Percentiles rank a stretch among this genome's conserved stretches.
These are phyloP conservation scores for Eubucco bourcierii DNA, from an alignment of 2,113 vertebrate species.

Conservation along the genomic window DNA sequence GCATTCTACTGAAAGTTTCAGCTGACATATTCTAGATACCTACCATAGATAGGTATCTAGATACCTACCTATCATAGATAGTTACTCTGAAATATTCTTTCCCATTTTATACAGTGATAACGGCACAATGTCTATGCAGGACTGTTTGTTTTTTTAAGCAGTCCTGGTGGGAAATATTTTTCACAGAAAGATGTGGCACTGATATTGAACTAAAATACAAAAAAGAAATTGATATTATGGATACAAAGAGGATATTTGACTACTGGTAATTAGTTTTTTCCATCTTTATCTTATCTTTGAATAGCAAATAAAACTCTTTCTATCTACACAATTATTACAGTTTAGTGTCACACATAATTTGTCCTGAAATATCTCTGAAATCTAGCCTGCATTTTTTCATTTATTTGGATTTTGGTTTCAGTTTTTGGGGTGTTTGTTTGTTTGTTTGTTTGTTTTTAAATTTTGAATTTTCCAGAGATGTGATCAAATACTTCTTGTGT, in stretches of 20 bases:
- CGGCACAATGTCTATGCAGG: not conserved
- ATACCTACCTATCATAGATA: not conserved
- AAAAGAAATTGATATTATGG: not conserved
- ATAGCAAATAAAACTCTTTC: not conserved
- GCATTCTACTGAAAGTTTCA: not conserved
- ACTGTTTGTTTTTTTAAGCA: not conserved
- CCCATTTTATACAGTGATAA: not conserved
- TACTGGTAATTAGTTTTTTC: not conserved
- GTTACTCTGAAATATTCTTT: not conserved
- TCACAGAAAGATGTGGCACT: not conserved
- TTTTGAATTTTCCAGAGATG: not conserved
- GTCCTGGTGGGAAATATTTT: not conserved
- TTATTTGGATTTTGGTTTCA: too few relatives aligned
- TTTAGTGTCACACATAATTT: not conserved
- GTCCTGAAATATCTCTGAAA: not conserved
- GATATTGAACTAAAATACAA: not conserved
- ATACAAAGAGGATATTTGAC: not conserved
- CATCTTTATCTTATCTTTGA: not conserved
- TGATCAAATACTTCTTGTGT: constrained; percentile 3
- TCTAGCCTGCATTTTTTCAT: not conserved
- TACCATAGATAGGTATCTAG: not conserved
- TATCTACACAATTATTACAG: not conserved
- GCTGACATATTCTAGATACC: not conserved
- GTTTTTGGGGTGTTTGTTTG: too few relatives aligned
- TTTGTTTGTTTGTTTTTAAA: not conserved